phyloP scores from a whole-genome alignment of 2,888 invertebrate species.

The Amphipyra tragopoginis region DNA sequence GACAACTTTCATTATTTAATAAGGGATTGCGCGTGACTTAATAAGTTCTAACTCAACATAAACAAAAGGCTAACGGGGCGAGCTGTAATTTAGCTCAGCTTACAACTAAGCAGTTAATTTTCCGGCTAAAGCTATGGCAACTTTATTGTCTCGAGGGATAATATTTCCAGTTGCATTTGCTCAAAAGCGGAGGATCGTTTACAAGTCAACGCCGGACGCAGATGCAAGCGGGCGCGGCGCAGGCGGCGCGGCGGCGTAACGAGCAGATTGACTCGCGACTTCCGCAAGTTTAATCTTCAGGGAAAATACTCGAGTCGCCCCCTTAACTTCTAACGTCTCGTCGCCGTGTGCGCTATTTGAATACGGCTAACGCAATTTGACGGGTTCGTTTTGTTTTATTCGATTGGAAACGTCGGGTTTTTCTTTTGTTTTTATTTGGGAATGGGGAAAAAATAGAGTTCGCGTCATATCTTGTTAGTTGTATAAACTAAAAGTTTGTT shows the following conservation, averaged over 20 bases:
- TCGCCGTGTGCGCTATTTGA: constrained; percentile 49
- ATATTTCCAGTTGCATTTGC: constrained; percentile 60
- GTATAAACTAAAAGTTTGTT: constrained; percentile 3
- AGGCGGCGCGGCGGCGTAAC: constrained; percentile 61
- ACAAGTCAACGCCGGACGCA: constrained; percentile 59
- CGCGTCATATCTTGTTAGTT: constrained; percentile 22
- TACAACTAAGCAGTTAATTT: constrained; percentile 65
- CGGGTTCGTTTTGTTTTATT: constrained; percentile 54
- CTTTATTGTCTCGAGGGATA: constrained; percentile 62
- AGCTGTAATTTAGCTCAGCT: constrained; percentile 53
- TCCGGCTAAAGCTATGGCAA: constrained; percentile 55
- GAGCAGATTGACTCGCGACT: constrained; percentile 70
- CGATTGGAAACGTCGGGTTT: constrained; percentile 41
- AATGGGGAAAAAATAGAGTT: constrained; percentile 24
- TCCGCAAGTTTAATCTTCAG: constrained; percentile 64
- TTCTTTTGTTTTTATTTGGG: constrained; percentile 47
- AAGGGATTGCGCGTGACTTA: constrained; percentile 43
- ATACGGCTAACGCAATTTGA: constrained; percentile 53
- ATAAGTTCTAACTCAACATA: constrained; percentile 54
- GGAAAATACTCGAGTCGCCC: constrained; percentile 64
- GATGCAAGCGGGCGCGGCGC: background rate
- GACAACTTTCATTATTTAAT: constrained; percentile 20
- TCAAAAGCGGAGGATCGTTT: constrained; percentile 61
- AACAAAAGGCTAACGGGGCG: constrained; percentile 52
- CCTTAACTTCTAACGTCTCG: constrained; percentile 56